Evolutionary conservation across 1,140 invertebrate genomes (phyloP), one percentile per base, ranked within the genome.

Genomic region (Triops cancriformis): DNA sequence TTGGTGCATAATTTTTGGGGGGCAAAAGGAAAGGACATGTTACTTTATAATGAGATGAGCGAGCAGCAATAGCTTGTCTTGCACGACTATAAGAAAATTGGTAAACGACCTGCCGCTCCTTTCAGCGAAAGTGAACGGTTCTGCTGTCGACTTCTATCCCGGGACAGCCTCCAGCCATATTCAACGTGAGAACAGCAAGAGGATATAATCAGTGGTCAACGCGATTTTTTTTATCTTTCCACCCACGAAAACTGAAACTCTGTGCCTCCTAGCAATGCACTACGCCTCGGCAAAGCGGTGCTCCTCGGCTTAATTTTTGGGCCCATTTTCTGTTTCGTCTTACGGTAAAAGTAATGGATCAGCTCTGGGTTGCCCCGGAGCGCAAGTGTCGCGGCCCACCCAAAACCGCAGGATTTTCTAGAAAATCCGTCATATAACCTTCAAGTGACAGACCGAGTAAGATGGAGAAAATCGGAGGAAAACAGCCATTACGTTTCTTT

Each of bases 71-170:
- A 64, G n/a, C 51, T 64, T 64, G 51, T 23, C 51, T 64, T 64
- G 51, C 51, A 64, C 51, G 51, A 64, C 51, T 64, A 64, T 64
- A 64, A 64, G 51, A 64, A 64, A 64, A n/a, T 64, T 64, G 51
- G 51, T 64, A 64, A 64, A 64, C 51, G 51, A 64, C 51, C 23
- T 64, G 51, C 51, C 51, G 51, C 51, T 64, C 51, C 51, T 64
- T 64, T 23, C 51, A 64, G 51, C 51, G 51, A 64, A 64, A 64
- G 51, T 64, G 51, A 64, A 23, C 51, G 51, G 51, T 64, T 64
- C 51, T 23, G 23, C 14, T 23, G 4, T 64, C 9, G 23, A 64
- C 18, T 37, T 5, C 51, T 64, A 64, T 64, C 10, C 0, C 51
- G 10, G 51, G 51, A 64, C 10, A 9, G 6, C 51, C 23, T 23